A percentile compares a stretch with the other conserved stretches of the same genome.
These are phyloP conservation scores for Dipodomys spectabilis DNA, from an alignment of 2,113 vertebrate genomes.

Conservation along the genomic window DNA sequence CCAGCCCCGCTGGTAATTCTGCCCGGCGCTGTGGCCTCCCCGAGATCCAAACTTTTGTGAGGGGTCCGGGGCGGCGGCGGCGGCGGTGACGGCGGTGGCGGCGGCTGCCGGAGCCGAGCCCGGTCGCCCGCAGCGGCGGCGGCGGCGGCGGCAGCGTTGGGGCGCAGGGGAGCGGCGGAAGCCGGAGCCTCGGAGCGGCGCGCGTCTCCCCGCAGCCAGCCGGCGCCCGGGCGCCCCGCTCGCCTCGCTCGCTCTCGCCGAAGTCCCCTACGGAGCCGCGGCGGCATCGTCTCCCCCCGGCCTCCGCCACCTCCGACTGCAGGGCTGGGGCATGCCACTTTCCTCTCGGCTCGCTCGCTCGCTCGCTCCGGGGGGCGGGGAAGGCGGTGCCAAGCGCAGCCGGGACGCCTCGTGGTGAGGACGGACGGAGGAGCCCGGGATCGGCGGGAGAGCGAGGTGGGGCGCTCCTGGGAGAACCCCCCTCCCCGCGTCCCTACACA, in stretches of 20 bases:
- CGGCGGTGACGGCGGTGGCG: conserved; percentile 13
- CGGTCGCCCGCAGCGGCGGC: conserved; percentile 50
- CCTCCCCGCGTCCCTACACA: no score
- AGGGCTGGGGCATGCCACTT: conserved; percentile 86
- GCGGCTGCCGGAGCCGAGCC: conserved; percentile 79
- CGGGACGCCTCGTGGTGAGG: neutral
- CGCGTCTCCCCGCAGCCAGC: conserved; percentile 60
- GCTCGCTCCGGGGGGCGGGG: neutral
- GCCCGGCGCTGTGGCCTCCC: conserved; percentile 75
- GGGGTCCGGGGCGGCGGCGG: conserved; percentile 55
- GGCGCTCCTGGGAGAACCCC: neutral
- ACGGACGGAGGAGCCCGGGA: conserved; percentile 23
- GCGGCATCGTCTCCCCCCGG: conserved; percentile 85
- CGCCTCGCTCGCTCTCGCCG: conserved; percentile 78
- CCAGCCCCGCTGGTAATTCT: conserved; percentile 74
- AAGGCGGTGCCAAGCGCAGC: neutral
- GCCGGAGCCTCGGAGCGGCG: conserved; percentile 57
- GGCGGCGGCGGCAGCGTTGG: conserved; percentile 49
- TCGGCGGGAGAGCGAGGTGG: neutral
- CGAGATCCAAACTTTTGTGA: conserved; percentile 83
- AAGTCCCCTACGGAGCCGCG: conserved; percentile 83
- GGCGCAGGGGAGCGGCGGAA: conserved; percentile 63
- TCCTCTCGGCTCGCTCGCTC: conserved; percentile 50
- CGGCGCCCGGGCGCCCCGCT: conserved; percentile 67
- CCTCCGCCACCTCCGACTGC: conserved; percentile 85